Evolutionary conservation across 2,797 vertebrate species (phyloP), one percentile per base, ranked within the genome.

Genomic region (Thunnus albacares): DNA sequence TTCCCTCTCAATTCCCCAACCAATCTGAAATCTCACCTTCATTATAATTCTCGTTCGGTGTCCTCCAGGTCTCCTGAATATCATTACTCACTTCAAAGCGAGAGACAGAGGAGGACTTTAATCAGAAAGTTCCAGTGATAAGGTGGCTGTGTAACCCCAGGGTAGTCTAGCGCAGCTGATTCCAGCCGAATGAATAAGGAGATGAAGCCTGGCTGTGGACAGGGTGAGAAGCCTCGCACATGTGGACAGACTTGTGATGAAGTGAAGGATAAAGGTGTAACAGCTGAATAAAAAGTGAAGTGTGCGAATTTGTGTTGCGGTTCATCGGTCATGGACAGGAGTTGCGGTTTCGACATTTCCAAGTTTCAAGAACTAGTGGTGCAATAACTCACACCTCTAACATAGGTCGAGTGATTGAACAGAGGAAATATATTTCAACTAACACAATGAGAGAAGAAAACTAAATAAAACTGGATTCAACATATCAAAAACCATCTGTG

Each of bases 71-170:
- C 75, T 75, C 60, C 73, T 77, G 87, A 86, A 87, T 88, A 79
- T 84, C 75, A 84, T 85, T 80, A 81, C 49, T 5, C 43, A 86
- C 90, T 92, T 92, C 85, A 90, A 90, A 92, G 89, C 73, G 7
- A 61, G 38, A 85, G 64, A 79, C 76, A 47, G 79, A 78, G 72
- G 71, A 58, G 75, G 80, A 78, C 83, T 83, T 86, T 87, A 80
- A 91, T 93, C 77, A 86, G 59, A 62, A 58, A 41, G 75, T 73
- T 80, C 58, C 79, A 60, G 60, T 6, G 77, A 80, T 72, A 66
- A 71, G 5, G 18, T 3, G 47, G 24, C 66, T 80, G 71, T 79
- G 53, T 83, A 67, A 88, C 89, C 74, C 45, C 81, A 11, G 85
- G 85, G 79, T 59, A 49, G 69, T 71, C 57, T 43, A 28, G 58